A percentile compares a stretch with the other conserved stretches of the same genome.
phyloP scores from a whole-genome alignment of 2,113 vertebrate species.

The Cephalophus harveyi region DNA sequence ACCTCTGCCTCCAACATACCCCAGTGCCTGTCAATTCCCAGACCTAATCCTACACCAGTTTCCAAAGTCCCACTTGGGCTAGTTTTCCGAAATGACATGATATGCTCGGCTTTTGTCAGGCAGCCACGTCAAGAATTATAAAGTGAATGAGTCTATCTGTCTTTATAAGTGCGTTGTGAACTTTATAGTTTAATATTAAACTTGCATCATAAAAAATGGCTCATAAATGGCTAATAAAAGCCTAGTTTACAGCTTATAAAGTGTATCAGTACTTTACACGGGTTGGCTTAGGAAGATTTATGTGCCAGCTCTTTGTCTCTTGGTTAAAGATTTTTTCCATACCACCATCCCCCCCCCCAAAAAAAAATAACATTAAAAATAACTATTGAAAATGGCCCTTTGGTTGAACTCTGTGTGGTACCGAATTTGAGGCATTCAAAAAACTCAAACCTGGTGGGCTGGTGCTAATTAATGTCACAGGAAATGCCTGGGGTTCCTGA shows the following conservation, averaged over 20 bases:
- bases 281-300: constrained; percentile 76
- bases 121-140: constrained; percentile 64
- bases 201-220: constrained; percentile 79
- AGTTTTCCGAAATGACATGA: constrained; percentile 57
- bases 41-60: constrained; percentile 43
- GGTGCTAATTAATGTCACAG: not conserved
- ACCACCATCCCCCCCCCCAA: accelerated
- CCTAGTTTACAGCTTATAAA: constrained; percentile 82
- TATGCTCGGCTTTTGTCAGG: constrained; percentile 28
- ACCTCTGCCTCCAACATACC: constrained; percentile 4
- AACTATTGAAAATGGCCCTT: constrained; percentile 30
- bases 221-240: constrained; percentile 85
- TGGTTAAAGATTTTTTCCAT: constrained; percentile 1
- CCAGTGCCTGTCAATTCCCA: constrained; percentile 60
- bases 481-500: not conserved
- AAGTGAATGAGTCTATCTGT: constrained; percentile 75
- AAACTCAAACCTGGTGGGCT: not conserved
- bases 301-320: constrained; percentile 63
- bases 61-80: constrained; percentile 44
- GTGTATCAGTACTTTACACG: constrained; percentile 72
- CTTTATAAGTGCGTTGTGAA: constrained; percentile 76
- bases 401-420: not conserved
- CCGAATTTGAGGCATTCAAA: not conserved
- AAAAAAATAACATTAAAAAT: constrained; percentile 44
- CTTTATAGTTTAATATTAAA: constrained; percentile 84